Base-by-base conservation (phyloP, 2,113 vertebrate genomes). In the Struthio camelus region DNA sequence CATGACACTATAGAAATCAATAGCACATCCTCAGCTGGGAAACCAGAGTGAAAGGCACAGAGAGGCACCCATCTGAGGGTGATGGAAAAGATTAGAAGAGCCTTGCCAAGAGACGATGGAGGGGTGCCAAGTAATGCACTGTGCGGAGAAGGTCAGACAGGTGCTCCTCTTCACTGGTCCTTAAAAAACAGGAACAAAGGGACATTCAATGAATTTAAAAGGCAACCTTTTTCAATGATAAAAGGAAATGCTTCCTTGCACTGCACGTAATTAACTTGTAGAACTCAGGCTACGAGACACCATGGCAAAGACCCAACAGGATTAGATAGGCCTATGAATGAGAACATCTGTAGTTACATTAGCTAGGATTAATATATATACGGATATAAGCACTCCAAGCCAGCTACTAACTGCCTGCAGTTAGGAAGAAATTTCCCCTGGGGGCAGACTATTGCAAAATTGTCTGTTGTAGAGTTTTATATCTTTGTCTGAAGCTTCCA, bases 321-420 rank as follows among this genome's bases (percentile, higher is more conserved):
- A 96, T 97, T 97, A 97, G 96, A 97, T 85, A 78, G 97, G 93
- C 59, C 93, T 75, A n/a, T 97, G 95, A 97, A 97, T 97, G 82
- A 95, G 96, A 97, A 97, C 96, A 97, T 97, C 97, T 97, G 97
- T 96, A 97, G 96, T 95, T 97, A 90, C 95, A 97, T 94, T 97
- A 93, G 93, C 94, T 96, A 85, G 95, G 97, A 97, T 97, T 97
- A 94, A 97, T 96, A 96, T 97, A 96, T 96, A 95, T 95, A 94
- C 46, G n/a, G 97, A 86, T 94, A 97, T 88, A 93, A 94, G 91
- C 89, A 2, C 93, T 96, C 91, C 85, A 50, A 88, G 94, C 87
- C 96, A 97, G 95, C 94, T 95, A 93, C 93, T 83, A 78, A 89
- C 64, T 65, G 94, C 91, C 95, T 78, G 94, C 81, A 95, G 85